phyloP scores from a whole-genome alignment of 2,797 vertebrate species.

The Gallinago solitaria region DNA sequence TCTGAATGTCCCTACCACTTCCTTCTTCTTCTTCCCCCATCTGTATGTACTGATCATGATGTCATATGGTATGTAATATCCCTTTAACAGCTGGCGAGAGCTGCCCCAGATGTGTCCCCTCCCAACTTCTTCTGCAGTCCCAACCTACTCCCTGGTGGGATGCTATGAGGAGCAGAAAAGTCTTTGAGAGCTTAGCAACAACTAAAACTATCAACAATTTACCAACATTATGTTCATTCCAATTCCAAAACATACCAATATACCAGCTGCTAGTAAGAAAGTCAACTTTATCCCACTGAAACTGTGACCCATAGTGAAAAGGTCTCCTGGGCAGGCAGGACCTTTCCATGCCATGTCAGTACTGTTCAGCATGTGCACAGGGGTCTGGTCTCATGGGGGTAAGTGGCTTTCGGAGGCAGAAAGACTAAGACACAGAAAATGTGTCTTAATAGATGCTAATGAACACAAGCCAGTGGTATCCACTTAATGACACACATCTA shows the following conservation, averaged over 20 bases:
- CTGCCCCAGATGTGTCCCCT: not conserved
- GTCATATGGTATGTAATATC: not conserved
- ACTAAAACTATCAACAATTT: not conserved
- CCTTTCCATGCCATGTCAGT: rapidly evolving
- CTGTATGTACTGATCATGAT: not conserved
- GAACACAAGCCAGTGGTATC: not conserved
- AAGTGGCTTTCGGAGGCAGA: not conserved
- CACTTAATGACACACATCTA: not conserved
- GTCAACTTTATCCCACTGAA: not conserved
- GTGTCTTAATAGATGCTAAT: not conserved
- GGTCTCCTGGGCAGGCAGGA: not conserved
- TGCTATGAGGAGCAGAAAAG: not conserved
- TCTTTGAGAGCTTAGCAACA: not conserved
- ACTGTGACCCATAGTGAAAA: not conserved
- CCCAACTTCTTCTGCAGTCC: not conserved
- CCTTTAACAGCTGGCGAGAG: not conserved
- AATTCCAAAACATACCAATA: not conserved
- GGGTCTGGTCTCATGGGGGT: not conserved
- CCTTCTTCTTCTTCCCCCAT: not conserved
- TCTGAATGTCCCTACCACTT: not conserved
- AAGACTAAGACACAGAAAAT: not conserved
- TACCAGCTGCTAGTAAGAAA: not conserved
- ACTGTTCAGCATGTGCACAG: rapidly evolving
- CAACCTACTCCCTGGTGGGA: not conserved
- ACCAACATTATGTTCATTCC: not conserved